Evolutionary conservation across 2,888 invertebrate species (phyloP).

Genomic region (Rhodophaea formosa): DNA sequence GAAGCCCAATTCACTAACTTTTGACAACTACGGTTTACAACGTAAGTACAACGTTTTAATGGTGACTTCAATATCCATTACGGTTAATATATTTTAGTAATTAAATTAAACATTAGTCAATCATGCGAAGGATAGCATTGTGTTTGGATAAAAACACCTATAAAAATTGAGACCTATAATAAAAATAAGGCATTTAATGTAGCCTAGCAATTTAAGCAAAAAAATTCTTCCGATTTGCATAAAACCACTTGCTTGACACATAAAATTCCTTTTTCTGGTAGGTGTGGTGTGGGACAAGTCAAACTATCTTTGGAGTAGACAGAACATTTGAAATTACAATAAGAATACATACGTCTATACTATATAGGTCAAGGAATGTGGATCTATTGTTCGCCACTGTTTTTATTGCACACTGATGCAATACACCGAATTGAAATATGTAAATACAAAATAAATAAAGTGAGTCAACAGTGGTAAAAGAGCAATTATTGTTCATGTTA

Average conservation of each 20-base stretch:
- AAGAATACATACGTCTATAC: neutral
- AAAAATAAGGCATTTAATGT: neutral
- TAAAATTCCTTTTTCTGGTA: neutral
- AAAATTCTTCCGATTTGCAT: neutral
- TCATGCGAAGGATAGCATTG: no score
- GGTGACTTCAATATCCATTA: no score
- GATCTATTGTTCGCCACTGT: constrained; percentile 6
- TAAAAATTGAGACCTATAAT: neutral
- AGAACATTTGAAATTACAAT: neutral
- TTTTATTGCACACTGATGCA: constrained; percentile 2
- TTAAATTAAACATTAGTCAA: no score
- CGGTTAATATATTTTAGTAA: no score
- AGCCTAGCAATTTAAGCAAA: neutral
- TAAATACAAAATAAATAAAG: neutral
- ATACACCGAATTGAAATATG: neutral
- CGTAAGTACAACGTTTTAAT: no score
- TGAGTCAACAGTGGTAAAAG: neutral
- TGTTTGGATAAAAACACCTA: neutral
- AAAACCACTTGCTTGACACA: neutral
- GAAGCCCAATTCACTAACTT: no score
- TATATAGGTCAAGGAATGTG: neutral
- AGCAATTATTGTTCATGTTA: neutral
- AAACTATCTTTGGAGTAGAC: neutral
- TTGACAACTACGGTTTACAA: no score
- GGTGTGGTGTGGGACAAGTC: neutral